Evolutionary conservation across 2,888 invertebrate species (phyloP).

Genomic region (Orgyia antiqua): DNA sequence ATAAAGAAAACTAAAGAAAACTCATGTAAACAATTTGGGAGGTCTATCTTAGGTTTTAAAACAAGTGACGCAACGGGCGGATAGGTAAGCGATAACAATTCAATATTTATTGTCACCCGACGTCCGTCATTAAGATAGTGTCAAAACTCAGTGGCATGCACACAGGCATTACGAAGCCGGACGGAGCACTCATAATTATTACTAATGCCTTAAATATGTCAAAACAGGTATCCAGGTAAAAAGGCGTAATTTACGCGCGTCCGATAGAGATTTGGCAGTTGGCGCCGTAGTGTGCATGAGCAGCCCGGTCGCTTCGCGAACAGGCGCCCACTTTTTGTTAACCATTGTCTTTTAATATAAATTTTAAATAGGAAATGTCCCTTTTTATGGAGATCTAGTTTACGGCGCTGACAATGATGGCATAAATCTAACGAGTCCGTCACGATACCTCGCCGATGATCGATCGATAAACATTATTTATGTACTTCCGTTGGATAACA

Average conservation of each 20-base stretch:
- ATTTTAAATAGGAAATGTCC: conserved; percentile 77
- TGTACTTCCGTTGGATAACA: conserved; percentile 65
- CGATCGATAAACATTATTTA: conserved; percentile 77
- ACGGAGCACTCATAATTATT: conserved; percentile 76
- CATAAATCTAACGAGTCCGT: conserved; percentile 73
- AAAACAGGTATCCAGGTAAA: conserved; percentile 79
- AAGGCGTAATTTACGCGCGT: conserved; percentile 77
- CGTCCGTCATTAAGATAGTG: conserved; percentile 77
- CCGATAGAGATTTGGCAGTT: conserved; percentile 78
- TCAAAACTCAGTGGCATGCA: conserved; percentile 70
- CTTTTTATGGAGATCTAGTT: conserved; percentile 78
- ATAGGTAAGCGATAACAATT: conserved; percentile 70
- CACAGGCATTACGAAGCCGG: conserved; percentile 54
- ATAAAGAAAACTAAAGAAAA: conserved; percentile 16
- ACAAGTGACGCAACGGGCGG: conserved; percentile 54
- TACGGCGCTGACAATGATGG: conserved; percentile 75
- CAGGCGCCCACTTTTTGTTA: conserved; percentile 75
- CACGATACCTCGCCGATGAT: conserved; percentile 67
- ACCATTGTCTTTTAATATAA: conserved; percentile 77
- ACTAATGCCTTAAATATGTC: conserved; percentile 79
- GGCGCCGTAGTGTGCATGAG: conserved; percentile 60
- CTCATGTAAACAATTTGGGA: conserved; percentile 47
- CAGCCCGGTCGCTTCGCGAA: conserved; percentile 52
- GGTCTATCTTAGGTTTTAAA: conserved; percentile 65
- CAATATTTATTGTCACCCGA: conserved; percentile 76